Evolutionary conservation across 1,140 invertebrate species (phyloP).

Genomic region (Drosophila mayri): DNA sequence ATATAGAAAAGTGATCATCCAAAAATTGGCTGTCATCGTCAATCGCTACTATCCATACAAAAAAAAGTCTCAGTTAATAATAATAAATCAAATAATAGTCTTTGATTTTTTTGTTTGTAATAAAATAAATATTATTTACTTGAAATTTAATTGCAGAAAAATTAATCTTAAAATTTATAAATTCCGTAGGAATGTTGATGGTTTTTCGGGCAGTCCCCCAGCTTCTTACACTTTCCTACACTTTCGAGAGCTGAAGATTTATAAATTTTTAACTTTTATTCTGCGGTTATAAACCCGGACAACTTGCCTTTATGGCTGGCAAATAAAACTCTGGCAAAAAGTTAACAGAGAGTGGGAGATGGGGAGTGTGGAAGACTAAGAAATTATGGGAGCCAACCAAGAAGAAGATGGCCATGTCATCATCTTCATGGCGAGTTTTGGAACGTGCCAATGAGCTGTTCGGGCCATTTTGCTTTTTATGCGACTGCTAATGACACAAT

Average conservation of each 20-base stretch:
- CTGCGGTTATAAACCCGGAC: slow-evolving; percentile 27
- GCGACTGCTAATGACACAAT: slow-evolving; percentile 79
- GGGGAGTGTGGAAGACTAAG: slow-evolving; percentile 1
- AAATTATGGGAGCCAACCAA: slow-evolving; percentile 18
- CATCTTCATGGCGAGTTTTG: slow-evolving; percentile 52
- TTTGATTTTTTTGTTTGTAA: background rate
- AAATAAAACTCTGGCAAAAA: slow-evolving; percentile 39
- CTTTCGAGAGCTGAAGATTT: slow-evolving; percentile 19
- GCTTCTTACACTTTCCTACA: background rate
- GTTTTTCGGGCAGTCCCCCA: background rate
- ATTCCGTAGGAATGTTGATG: background rate
- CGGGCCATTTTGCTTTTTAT: slow-evolving; percentile 73
- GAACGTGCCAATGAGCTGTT: slow-evolving; percentile 79
- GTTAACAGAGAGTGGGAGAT: background rate
- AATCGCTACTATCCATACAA: background rate
- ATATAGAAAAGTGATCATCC: background rate
- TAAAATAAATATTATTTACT: background rate
- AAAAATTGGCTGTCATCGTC: background rate
- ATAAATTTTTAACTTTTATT: slow-evolving; percentile 53
- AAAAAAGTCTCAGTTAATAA: background rate
- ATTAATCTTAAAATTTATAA: background rate
- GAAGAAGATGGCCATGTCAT: slow-evolving; percentile 31
- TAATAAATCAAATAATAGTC: background rate
- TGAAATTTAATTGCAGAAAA: background rate
- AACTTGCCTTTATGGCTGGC: slow-evolving; percentile 36